These are phyloP conservation scores for Leptopilina syphax DNA, from an alignment of 2,888 invertebrate species.

Conservation along the genomic window DNA sequence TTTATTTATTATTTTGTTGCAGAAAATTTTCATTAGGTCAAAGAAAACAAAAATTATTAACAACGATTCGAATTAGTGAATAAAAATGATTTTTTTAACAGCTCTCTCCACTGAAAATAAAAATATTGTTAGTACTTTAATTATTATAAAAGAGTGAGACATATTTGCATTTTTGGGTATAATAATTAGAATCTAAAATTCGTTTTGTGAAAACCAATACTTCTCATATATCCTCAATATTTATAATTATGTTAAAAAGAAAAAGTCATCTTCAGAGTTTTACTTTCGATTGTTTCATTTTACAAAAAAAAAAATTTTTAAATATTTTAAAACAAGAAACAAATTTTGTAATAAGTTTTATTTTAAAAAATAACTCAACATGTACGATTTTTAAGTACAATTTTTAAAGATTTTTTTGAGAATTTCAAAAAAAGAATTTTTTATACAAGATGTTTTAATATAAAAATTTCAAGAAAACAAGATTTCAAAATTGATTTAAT, in stretches of 20 bases:
- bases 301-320: not conserved
- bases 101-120: constrained; percentile 71
- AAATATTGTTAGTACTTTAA: constrained; percentile 60
- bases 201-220: constrained; percentile 20
- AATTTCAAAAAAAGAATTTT: too few species aligned
- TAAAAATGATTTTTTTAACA: constrained; percentile 60
- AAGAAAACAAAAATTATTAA: constrained; percentile 48
- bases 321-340: not conserved
- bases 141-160: constrained; percentile 19
- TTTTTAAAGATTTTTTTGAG: too few species aligned
- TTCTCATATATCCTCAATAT: constrained; percentile 34
- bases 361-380: too few species aligned
- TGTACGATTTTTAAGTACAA: too few species aligned
- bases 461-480: too few species aligned
- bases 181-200: constrained; percentile 32
- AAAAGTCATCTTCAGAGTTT: constrained; percentile 15
- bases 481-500: too few species aligned
- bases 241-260: constrained; percentile 18
- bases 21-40: not conserved
- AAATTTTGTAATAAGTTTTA: not conserved
- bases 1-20: not conserved
- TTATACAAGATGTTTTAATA: too few species aligned
- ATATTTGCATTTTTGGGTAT: constrained; percentile 22
- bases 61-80: constrained; percentile 64
- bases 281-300: not conserved